Conservation (phyloP, 2,113 vertebrate species). For the Oreochromis aureus region DNA sequence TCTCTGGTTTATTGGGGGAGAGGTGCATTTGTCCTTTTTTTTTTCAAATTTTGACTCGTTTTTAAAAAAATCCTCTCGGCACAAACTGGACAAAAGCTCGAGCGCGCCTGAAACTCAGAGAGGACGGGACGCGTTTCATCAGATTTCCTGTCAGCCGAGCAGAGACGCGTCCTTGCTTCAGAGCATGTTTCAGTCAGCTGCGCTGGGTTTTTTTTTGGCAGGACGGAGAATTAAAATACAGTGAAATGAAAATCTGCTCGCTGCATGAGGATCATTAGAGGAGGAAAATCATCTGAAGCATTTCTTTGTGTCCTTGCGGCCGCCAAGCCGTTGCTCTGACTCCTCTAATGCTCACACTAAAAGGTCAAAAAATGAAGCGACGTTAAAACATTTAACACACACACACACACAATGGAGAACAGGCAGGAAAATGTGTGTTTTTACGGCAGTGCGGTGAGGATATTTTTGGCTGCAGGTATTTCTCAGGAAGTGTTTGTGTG, state of each 20-base stretch:
- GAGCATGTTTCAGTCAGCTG: neutral
- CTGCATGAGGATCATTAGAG: neutral
- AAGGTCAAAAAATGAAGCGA: neutral
- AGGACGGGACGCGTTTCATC: neutral
- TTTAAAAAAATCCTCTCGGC: neutral
- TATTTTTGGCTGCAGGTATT: conserved; percentile 46
- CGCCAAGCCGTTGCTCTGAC: neutral
- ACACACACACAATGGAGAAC: neutral
- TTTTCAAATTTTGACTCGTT: neutral
- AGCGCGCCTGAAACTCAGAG: fast-evolving
- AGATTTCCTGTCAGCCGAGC: neutral
- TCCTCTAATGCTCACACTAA: neutral
- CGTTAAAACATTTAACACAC: neutral
- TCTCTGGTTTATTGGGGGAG: neutral
- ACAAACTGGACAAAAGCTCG: neutral
- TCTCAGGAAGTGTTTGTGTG: conserved; percentile 46
- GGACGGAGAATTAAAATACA: neutral
- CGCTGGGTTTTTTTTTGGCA: neutral
- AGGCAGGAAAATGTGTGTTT: neutral
- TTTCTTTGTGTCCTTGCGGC: neutral
- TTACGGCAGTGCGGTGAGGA: neutral
- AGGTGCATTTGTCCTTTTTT: neutral
- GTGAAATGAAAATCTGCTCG: neutral
- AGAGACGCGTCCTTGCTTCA: neutral
- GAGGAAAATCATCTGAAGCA: neutral